Base-by-base conservation (phyloP, 2,888 invertebrate species). In the Clitarchus hookeri region DNA sequence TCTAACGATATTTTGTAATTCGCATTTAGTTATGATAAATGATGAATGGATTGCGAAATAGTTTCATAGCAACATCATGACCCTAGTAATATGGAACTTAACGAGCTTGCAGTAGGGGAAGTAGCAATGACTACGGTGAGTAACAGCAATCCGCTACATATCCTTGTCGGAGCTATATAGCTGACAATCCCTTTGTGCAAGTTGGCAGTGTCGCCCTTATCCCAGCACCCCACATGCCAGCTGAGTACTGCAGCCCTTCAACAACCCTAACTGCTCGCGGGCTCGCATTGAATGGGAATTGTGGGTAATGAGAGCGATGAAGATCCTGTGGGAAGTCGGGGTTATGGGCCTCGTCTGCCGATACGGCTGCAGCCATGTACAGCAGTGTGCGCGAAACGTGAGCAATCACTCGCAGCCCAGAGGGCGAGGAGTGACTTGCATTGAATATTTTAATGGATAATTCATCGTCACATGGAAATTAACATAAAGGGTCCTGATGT, bases 101-200 rank as follows among this genome's bases (percentile, higher is more conserved):
- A 65, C 65, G 65, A 65, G n/a, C 65, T 8, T 19, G 65, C n/a
- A 23, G 65, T 19, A 65, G 23, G 65, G n/a, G 2, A 65, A 65
- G 65, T 65, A 23, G n/a, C n/a, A n/a, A 65, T n/a, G 65, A 16
- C 65, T n/a, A 19, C 65, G 16, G 48, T 48, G 48, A 48, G 48
- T 16, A 48, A 16, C 48, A 11, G 65, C 65, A n/a, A 65, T 65
- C 65, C 65, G 19, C 65, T 9, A n/a, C 12, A 65, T 8, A 23
- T 65, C n/a, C n/a, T 23, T 23, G 65, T 65, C 65, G n/a, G 65
- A 16, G 65, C 16, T 6, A 65, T 65, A 65, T n/a, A 65, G 65
- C 65, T 65, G 65, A 65, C 65, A 65, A 65, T 65, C 65, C n/a
- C 65, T 65, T 65, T 65, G 65, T 65, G 65, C 65, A 65, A 65